Evolutionary conservation across 1,140 invertebrate genomes (phyloP), one percentile per base, ranked within the genome.

Genomic region (Drosophila miranda): DNA sequence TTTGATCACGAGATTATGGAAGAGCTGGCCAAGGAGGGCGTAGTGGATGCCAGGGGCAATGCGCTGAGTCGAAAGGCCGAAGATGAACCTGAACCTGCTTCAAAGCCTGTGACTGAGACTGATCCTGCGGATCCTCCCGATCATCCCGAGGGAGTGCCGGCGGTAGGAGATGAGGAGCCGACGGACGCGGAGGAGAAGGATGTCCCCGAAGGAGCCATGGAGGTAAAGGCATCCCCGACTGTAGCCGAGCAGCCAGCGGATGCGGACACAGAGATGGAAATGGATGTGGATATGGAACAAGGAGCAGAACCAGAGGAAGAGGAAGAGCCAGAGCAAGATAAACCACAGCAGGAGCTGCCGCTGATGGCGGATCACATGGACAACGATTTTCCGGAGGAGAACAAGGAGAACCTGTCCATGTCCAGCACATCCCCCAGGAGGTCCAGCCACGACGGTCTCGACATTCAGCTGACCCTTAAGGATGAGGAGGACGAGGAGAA

Each of bases 371-470:
- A 26, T 62, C 9, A 21, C 7, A n/a, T 61, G 66, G 41, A 45
- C 30, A n/a, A 19, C 9, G 73, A 76, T 0, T 73, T 34, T 34
- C 69, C 75, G 0, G 86, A 89, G 62, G 84, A 89, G 53, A 89
- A 89, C 48, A 89, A 89, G 50, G 87, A 89, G 49, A 89, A 89
- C 48, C 48, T 87, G 5, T 69, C 78, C 16, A 87, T 78, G 0
- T 43, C 72, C 28, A 56, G 28, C 26, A 44, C 38, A 2, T 44
- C 52, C 7, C 14, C 16, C 23, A 11, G 38, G 2, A 41, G 30
- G 13, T 38, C 34, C 9, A 66, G 57, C 46, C 66, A 57, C 6
- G 74, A 88, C 0, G 21, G 23, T 16, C 46, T 74, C 23, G 69
- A 73, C 11, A 38, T 73, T 8, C 67, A 70, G 13, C 11, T 73